A percentile compares a stretch with the other conserved stretches of the same genome.
Evolutionary conservation across 2,797 vertebrate species (phyloP).

Genomic region (Chiropotes sagulatus): DNA sequence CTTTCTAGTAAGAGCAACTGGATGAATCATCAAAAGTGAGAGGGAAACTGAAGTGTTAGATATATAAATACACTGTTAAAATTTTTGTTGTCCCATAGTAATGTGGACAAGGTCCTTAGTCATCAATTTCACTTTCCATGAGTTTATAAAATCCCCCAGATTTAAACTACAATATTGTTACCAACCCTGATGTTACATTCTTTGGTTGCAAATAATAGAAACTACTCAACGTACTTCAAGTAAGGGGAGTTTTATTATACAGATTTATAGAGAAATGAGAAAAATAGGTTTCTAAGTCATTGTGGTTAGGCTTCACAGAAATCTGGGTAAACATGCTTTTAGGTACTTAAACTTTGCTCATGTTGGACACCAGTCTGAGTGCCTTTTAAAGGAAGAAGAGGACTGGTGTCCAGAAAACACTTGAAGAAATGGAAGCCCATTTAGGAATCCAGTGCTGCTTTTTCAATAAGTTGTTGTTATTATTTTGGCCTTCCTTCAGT

Average conservation of each 20-base stretch:
- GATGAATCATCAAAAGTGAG: neutral
- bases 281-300: neutral
- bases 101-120: neutral
- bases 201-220: neutral
- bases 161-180: slow-evolving; percentile 34
- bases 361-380: neutral
- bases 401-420: neutral
- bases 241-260: neutral
- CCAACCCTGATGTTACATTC: slow-evolving; percentile 22
- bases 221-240: neutral
- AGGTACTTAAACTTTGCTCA: neutral
- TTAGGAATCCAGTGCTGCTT: neutral
- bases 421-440: neutral
- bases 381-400: neutral
- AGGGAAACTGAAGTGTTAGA: neutral
- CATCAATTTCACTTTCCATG: neutral
- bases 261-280: neutral
- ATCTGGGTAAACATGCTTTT: neutral
- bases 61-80: neutral
- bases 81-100: neutral
- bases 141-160: neutral
- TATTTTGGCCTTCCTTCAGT: neutral
- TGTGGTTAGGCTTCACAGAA: neutral
- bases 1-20: neutral
- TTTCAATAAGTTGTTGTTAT: neutral